A percentile compares a stretch with the other conserved stretches of the same genome.
phyloP scores from a whole-genome alignment of 2,113 vertebrate genomes.

The Gorsachius goisagi region DNA sequence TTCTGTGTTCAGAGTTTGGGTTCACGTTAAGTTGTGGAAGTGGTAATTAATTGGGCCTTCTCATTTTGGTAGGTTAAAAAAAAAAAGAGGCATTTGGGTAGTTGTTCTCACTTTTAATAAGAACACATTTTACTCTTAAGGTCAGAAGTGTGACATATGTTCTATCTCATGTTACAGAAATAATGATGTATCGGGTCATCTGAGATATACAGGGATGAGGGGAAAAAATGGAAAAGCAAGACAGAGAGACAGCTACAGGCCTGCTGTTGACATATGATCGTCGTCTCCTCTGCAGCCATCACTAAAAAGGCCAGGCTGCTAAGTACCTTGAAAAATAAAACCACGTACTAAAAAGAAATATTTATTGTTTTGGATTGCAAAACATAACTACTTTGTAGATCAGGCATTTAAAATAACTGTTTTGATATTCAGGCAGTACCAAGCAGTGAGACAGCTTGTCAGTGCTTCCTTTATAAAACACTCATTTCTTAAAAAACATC shows the following conservation, averaged over 20 bases:
- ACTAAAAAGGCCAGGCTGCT: conserved; percentile 16
- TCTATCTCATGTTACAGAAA: conserved; percentile 19
- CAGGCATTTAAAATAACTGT: conserved; percentile 27
- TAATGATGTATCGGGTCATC: conserved; percentile 25
- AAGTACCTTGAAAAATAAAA: conserved; percentile 31
- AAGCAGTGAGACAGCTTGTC: conserved; percentile 41
- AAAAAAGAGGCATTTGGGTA: not conserved
- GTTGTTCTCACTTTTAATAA: conserved; percentile 34
- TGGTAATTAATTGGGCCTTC: not conserved
- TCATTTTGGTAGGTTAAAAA: not conserved
- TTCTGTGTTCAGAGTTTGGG: not conserved
- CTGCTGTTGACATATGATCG: not conserved
- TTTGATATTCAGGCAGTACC: conserved; percentile 41
- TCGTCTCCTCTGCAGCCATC: not conserved
- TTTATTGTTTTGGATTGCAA: not conserved
- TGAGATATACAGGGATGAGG: not conserved
- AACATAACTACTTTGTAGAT: not conserved
- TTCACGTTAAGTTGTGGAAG: conserved; percentile 8
- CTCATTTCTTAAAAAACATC: not conserved
- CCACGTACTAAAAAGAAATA: not conserved
- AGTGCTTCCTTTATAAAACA: conserved; percentile 19
- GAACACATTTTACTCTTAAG: not conserved
- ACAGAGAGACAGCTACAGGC: not conserved
- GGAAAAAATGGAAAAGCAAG: not conserved
- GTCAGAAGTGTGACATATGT: conserved; percentile 1